Percentiles rank a stretch among this genome's conserved stretches.
Evolutionary conservation across 1,140 invertebrate species (phyloP).

Genomic region (Drosophila kanapiae): DNA sequence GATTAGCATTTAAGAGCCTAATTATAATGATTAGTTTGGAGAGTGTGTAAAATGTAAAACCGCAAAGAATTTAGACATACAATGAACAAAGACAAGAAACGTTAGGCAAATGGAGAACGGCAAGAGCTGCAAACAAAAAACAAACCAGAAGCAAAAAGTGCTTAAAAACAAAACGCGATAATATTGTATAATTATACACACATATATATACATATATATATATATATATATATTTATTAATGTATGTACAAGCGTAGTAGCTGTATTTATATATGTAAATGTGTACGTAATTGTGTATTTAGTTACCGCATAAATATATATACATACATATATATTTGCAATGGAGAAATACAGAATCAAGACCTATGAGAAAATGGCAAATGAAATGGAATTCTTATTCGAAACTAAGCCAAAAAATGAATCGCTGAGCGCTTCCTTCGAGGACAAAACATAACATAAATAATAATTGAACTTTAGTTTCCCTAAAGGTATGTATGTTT

Average conservation of each 20-base stretch:
- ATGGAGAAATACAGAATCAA: constrained; percentile 64
- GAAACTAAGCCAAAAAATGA: not conserved
- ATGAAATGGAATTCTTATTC: constrained; percentile 30
- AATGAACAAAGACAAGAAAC: constrained; percentile 74
- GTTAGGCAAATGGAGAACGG: constrained; percentile 44
- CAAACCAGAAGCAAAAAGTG: constrained; percentile 44
- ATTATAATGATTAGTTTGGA: constrained; percentile 65
- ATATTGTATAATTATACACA: constrained; percentile 82
- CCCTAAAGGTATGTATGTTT: not conserved
- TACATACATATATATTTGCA: constrained; percentile 78
- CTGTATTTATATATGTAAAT: constrained; percentile 81
- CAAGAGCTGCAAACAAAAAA: constrained; percentile 54
- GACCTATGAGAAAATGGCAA: constrained; percentile 37
- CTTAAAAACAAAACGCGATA: constrained; percentile 68
- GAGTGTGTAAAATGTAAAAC: constrained; percentile 70
- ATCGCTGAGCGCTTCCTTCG: constrained; percentile 3
- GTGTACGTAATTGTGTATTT: constrained; percentile 81
- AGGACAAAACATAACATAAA: constrained; percentile 1
- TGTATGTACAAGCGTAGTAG: constrained; percentile 72
- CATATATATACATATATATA: constrained; percentile 67
- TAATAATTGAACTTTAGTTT: constrained; percentile 3
- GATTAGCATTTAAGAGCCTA: constrained; percentile 77
- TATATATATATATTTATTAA: constrained; percentile 69
- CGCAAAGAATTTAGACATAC: constrained; percentile 79
- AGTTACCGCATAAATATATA: constrained; percentile 74